Evolutionary conservation across 2,797 vertebrate species (phyloP).

Genomic region (Sylvia borin): DNA sequence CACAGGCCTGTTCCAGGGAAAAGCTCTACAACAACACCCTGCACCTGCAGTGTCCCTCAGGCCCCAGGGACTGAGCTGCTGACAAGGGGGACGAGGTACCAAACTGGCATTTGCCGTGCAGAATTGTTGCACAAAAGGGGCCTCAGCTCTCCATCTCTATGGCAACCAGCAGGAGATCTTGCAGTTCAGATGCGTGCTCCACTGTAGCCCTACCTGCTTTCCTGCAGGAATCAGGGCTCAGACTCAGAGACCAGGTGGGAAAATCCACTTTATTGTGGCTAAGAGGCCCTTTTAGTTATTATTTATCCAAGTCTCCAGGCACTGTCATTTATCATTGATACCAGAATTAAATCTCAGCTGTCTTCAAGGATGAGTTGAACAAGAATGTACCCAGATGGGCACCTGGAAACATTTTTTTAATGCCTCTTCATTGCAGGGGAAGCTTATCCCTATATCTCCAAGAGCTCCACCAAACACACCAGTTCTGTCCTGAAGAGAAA

Average conservation of each 20-base stretch:
- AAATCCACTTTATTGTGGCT: not conserved
- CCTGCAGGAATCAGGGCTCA: not conserved
- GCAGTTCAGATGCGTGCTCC: not conserved
- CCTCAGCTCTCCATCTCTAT: not conserved
- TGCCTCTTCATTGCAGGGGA: not conserved
- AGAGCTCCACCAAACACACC: not conserved
- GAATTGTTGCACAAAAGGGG: not conserved
- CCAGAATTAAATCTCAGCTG: not conserved
- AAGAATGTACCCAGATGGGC: not conserved
- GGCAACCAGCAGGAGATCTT: not conserved
- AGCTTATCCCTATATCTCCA: not conserved
- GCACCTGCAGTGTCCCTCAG: fast-evolving
- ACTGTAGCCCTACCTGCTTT: not conserved
- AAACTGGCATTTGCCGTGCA: not conserved
- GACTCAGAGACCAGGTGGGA: not conserved
- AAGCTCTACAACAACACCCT: not conserved
- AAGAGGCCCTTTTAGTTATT: not conserved
- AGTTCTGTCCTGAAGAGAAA: not conserved
- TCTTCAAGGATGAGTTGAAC: not conserved
- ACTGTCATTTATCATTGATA: not conserved
- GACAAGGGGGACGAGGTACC: not conserved
- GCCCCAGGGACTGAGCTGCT: not conserved
- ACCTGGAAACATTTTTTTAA: not conserved
- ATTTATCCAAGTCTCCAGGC: not conserved
- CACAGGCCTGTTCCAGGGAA: not conserved